Evolutionary conservation across 2,113 vertebrate species (phyloP), one percentile per base, ranked within the genome.

Genomic region (Centrocercus urophasianus): DNA sequence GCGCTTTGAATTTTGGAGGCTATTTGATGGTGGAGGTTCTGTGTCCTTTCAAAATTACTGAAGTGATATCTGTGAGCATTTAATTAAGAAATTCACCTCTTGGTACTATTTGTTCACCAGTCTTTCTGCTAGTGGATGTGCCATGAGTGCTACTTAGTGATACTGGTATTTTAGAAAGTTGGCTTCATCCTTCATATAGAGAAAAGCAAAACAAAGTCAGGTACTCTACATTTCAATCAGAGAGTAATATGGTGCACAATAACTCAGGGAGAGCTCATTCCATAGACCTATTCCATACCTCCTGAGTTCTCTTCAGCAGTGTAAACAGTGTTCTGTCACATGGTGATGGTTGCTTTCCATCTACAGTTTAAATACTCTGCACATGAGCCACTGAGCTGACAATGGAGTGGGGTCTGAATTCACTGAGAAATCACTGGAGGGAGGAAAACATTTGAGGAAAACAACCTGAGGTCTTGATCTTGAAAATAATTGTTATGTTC

Each of bases 271-370:
- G 42, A 25, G n/a, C 47, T 81, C 13, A 24, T 82, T 63, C 38
- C 21, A 42, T 27, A 54, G 40, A 8, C 30, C 38, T 36, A 32
- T 79, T 78, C 42, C 32, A 34, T 2, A 1, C 9, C 36, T 90
- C 32, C 52, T 38, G 3, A 32, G 30, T 82, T 82, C 8, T 38
- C 19, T 78, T 77, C 56, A 10, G 20, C 11, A 3, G 30, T n/a
- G 34, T 42, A 10, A 22, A 22, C n/a, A 56, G 1, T 1, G 1
- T 60, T 56, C 2, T 8, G 3, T 74, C 25, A 67, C 22, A 8
- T 16, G 52, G 52, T 17, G 9, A 54, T 54, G 25, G 21, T 28
- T 24, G 48, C 24, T 28, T 45, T 64, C 28, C 13, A 54, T 38
- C 47, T n/a, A 28, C 6, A 18, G 30, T 24, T 47, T 42, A n/a